A percentile compares a stretch with the other conserved stretches of the same genome.
Evolutionary conservation across 2,797 vertebrate species (phyloP).

Genomic region (Myotis planiceps): DNA sequence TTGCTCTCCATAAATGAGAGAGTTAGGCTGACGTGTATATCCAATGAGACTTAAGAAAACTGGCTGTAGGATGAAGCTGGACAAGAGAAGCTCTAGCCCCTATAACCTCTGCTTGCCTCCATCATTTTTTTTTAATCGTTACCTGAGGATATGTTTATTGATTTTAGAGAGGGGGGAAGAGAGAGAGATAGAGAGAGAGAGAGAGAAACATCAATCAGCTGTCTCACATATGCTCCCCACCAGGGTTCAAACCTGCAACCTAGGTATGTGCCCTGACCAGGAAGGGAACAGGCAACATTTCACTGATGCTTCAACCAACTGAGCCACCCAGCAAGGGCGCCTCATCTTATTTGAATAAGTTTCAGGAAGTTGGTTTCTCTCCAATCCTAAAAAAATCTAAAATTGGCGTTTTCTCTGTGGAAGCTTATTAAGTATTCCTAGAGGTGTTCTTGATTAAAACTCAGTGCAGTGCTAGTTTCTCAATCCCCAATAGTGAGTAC

Average conservation of each 20-base stretch:
- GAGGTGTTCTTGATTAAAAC: not conserved
- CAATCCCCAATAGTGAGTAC: not conserved
- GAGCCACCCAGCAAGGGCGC: not conserved
- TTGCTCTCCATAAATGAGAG: not conserved
- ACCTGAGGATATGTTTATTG: not conserved
- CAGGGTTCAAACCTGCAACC: not conserved
- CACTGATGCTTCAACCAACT: not conserved
- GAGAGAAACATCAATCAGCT: not conserved
- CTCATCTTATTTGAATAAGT: not conserved
- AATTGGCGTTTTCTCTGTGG: not conserved
- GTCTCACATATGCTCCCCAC: not conserved
- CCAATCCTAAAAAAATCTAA: not conserved
- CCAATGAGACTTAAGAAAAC: not conserved
- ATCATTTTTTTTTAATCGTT: not conserved
- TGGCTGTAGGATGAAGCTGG: not conserved
- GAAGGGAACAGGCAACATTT: not conserved
- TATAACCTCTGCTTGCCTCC: not conserved
- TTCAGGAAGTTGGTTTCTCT: not conserved
- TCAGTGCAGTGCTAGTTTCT: not conserved
- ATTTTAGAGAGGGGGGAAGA: not conserved
- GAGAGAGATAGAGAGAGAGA: not conserved
- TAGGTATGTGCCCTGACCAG: not conserved
- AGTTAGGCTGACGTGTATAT: not conserved
- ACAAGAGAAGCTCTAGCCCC: not conserved
- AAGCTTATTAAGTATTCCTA: not conserved